Conservation (phyloP, 2,797 vertebrate species). For the Bucorvus abyssinicus region DNA sequence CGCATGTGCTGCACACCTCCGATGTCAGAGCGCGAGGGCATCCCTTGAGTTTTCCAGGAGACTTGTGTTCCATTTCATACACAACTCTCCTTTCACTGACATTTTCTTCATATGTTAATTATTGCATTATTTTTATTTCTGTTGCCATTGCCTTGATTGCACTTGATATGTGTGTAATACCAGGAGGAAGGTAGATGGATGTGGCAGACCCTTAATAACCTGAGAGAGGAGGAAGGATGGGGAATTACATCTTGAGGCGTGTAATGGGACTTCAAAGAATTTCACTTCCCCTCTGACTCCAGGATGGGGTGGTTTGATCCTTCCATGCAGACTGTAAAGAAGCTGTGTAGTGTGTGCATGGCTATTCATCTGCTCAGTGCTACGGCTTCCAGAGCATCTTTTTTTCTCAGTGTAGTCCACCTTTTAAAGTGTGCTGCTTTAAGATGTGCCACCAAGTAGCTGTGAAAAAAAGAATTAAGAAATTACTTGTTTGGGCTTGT, state of each 20-base stretch:
- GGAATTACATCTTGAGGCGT: accelerated
- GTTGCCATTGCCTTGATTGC: neutral
- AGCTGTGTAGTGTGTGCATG: accelerated
- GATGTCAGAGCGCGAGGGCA: accelerated
- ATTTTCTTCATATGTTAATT: neutral
- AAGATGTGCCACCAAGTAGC: neutral
- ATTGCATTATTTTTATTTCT: neutral
- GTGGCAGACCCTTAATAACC: neutral
- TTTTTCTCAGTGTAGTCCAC: neutral
- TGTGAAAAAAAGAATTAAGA: neutral
- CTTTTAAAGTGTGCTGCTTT: neutral
- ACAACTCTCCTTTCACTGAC: neutral
- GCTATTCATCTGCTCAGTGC: no score
- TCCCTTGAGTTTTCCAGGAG: neutral
- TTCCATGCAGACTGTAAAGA: neutral
- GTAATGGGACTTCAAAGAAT: neutral
- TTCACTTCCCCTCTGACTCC: neutral
- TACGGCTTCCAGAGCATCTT: neutral
- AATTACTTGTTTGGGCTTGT: neutral
- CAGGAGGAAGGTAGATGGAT: neutral
- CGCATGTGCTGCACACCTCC: accelerated
- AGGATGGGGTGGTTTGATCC: neutral
- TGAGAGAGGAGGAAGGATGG: neutral
- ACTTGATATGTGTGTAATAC: neutral
- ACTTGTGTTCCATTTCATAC: neutral